Evolutionary conservation across 2,113 vertebrate species (phyloP).

Genomic region (Megatriorchis doriae): DNA sequence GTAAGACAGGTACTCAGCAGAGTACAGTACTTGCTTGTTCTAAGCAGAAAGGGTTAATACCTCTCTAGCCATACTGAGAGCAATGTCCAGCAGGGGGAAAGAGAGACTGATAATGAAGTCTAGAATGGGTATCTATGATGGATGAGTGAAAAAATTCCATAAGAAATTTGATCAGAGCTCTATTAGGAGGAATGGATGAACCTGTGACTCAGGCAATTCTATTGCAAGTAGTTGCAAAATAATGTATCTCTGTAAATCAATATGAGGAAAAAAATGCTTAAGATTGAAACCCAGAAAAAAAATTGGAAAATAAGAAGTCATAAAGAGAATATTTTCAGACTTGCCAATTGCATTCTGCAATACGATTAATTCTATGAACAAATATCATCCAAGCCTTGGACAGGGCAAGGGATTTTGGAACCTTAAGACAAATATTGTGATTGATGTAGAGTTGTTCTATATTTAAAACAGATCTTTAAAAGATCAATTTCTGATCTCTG

Average conservation of each 20-base stretch:
- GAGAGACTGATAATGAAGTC: background rate
- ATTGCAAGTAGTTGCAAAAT: background rate
- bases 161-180: constrained; percentile 3
- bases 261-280: background rate
- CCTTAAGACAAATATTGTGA: background rate
- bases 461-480: background rate
- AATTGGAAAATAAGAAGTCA: background rate
- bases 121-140: background rate
- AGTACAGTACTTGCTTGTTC: constrained; percentile 1
- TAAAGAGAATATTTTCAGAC: background rate
- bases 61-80: background rate
- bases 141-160: background rate
- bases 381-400: background rate
- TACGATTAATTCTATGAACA: background rate
- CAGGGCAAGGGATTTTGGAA: background rate
- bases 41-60: background rate
- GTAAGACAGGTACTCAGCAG: background rate
- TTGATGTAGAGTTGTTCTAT: background rate
- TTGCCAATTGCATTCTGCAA: background rate
- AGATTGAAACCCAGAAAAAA: background rate
- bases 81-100: background rate
- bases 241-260: background rate
- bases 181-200: background rate
- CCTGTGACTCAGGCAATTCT: background rate
- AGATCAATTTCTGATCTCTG: background rate